phyloP scores from a whole-genome alignment of 2,797 vertebrate genomes.

The Helarctos malayanus region DNA sequence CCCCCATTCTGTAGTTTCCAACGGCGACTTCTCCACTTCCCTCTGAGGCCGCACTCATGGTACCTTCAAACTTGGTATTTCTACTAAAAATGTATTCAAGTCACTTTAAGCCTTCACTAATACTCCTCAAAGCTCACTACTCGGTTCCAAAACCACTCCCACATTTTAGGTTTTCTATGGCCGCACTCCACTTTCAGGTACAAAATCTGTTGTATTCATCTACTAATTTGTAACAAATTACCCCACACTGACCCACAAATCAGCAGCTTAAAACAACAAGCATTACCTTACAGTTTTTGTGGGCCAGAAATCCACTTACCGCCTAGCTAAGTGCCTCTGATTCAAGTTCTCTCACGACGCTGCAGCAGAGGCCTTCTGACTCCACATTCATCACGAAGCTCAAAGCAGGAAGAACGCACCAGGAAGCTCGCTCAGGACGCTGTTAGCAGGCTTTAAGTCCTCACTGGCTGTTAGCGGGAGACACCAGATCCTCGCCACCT shows the following conservation, averaged over 20 bases:
- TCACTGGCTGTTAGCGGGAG: background rate
- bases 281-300: background rate
- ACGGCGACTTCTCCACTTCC: background rate
- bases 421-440: background rate
- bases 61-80: background rate
- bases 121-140: background rate
- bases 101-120: background rate
- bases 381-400: fast-evolving
- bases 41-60: background rate
- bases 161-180: background rate
- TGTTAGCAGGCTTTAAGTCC: background rate
- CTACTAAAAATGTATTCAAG: background rate
- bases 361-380: no score
- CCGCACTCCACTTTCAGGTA: background rate
- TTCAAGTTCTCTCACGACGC: background rate
- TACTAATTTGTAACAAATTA: background rate
- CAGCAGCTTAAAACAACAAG: background rate
- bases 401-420: fast-evolving
- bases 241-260: background rate
- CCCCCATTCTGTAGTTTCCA: background rate
- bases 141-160: background rate
- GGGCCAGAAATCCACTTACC: background rate
- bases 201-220: background rate
- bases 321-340: background rate
- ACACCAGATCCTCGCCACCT: background rate